A percentile compares a stretch with the other conserved stretches of the same genome.
These are phyloP conservation scores for Hemicentrotus pulcherrimus DNA, from an alignment of 35 echinoderm and acorn worm species.

Conservation along the genomic window DNA sequence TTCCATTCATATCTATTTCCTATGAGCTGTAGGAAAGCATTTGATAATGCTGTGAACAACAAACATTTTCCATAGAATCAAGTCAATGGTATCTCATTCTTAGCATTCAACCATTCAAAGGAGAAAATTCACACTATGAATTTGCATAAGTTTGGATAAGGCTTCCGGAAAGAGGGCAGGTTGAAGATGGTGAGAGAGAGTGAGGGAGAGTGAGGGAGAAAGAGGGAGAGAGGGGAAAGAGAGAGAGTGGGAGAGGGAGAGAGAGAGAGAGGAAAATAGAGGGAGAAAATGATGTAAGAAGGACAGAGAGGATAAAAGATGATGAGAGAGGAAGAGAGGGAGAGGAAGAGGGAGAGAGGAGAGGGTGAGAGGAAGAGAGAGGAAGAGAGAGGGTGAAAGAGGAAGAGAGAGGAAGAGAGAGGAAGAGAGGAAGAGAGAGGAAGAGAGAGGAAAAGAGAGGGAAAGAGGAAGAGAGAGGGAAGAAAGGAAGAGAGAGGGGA, in stretches of 20 bases:
- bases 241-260: background rate
- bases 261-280: background rate
- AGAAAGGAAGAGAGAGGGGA: background rate
- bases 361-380: background rate
- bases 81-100: too few species aligned
- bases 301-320: background rate
- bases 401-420: background rate
- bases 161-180: background rate
- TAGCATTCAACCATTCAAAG: too few species aligned
- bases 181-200: background rate
- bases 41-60: too few species aligned
- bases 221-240: background rate
- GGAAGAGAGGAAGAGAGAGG: background rate
- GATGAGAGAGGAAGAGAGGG: background rate
- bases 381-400: background rate
- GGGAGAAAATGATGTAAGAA: background rate
- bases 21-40: too few species aligned
- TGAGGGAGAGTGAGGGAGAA: background rate
- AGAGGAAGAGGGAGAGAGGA: background rate
- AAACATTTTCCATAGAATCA: too few species aligned
- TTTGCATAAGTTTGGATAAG: too few species aligned
- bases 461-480: background rate
- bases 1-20: too few species aligned
- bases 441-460: background rate
- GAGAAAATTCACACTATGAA: too few species aligned